Conservation (phyloP, 2,888 invertebrate genomes). For the Cinara cedri region DNA sequence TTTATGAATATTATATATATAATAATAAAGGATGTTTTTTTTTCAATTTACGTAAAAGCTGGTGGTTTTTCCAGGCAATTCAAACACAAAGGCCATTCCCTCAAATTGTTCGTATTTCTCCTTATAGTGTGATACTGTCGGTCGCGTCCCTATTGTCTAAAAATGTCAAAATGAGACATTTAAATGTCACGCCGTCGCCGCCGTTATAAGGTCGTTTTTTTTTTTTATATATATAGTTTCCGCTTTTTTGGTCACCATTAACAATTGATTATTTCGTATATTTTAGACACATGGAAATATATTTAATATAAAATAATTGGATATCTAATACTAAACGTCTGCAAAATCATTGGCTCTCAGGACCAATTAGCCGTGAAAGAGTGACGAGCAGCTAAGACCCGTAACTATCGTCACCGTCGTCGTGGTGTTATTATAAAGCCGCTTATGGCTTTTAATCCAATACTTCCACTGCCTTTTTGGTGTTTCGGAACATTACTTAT, state of each 20-base stretch:
- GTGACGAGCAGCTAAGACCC: not conserved
- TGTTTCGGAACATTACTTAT: constrained; percentile 36
- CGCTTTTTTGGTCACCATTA: too few species aligned
- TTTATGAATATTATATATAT: too few species aligned
- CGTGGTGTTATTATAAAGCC: constrained; percentile 26
- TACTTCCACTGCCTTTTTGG: not conserved
- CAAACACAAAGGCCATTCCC: not conserved
- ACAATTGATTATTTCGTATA: not conserved
- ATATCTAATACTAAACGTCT: not conserved
- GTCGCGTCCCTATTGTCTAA: constrained; percentile 9
- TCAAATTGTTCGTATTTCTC: not conserved
- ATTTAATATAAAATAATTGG: too few species aligned
- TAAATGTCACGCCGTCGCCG: constrained; percentile 40
- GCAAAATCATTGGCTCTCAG: not conserved
- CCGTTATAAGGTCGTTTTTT: not conserved
- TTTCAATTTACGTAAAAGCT: constrained; percentile 19
- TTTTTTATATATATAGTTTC: not conserved
- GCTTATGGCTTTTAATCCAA: constrained; percentile 10
- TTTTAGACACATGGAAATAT: too few species aligned
- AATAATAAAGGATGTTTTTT: not conserved
- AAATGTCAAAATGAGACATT: constrained; percentile 47
- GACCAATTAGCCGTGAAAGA: constrained; percentile 22
- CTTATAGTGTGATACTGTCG: not conserved
- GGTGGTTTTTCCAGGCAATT: constrained; percentile 4
- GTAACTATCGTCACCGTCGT: not conserved